phyloP scores from a whole-genome alignment of 2,797 vertebrate species.

The Epinephelus awoara region DNA sequence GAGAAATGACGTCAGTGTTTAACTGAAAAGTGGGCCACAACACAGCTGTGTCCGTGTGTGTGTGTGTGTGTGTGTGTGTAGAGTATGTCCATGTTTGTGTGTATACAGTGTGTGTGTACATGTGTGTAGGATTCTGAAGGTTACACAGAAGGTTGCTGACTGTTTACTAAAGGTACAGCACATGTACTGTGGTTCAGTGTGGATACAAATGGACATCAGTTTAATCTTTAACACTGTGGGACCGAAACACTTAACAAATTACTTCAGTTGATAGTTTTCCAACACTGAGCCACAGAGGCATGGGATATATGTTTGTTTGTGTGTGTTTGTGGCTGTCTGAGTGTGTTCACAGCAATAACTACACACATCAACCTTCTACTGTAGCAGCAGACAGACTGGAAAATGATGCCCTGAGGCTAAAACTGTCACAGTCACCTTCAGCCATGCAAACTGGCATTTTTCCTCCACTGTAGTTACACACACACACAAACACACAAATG shows the following conservation, averaged over 20 bases:
- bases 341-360: slow-evolving; percentile 37
- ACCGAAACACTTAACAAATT: neutral
- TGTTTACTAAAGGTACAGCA: neutral
- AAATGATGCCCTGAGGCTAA: slow-evolving; percentile 67
- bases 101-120: neutral
- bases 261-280: neutral
- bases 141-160: slow-evolving; percentile 12
- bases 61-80: slow-evolving; percentile 5
- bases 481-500: slow-evolving; percentile 27
- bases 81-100: neutral
- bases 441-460: slow-evolving; percentile 64
- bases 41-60: slow-evolving; percentile 33
- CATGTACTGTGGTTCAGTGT: neutral
- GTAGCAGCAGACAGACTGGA: slow-evolving; percentile 61
- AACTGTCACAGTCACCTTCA: slow-evolving; percentile 77
- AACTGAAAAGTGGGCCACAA: slow-evolving; percentile 55
- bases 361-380: slow-evolving; percentile 63
- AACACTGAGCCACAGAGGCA: neutral
- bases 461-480: neutral
- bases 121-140: slow-evolving; percentile 7
- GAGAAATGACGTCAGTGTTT: slow-evolving; percentile 45
- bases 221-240: neutral
- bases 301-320: neutral
- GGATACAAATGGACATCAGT: neutral
- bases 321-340: slow-evolving; percentile 4